These are phyloP conservation scores for Phyllostomus hastatus DNA, from an alignment of 2,113 vertebrate genomes.

Conservation along the genomic window DNA sequence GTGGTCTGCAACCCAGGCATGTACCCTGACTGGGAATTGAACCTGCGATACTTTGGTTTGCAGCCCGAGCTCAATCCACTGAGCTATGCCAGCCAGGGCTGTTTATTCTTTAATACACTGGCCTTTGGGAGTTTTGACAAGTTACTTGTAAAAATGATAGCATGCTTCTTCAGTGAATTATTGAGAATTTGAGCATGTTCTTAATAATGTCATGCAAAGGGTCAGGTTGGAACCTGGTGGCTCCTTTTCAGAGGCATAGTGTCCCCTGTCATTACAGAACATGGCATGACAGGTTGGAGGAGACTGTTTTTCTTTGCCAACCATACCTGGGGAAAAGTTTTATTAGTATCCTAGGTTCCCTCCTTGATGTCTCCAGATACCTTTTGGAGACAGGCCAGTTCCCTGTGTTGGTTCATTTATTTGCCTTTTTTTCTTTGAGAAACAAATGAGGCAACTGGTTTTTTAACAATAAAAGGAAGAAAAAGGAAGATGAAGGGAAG, in stretches of 20 bases:
- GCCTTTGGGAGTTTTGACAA: not conserved
- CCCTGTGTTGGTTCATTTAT: not conserved
- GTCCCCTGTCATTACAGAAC: not conserved
- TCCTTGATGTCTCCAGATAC: not conserved
- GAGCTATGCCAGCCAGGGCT: too few relatives aligned
- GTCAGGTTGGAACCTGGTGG: not conserved
- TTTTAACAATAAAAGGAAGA: too few relatives aligned
- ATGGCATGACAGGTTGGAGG: not conserved
- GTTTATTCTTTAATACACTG: not conserved
- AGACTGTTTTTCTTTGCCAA: not conserved
- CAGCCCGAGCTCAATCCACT: too few relatives aligned
- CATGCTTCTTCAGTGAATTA: not conserved
- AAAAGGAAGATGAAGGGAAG: too few relatives aligned
- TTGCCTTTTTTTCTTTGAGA: not conserved
- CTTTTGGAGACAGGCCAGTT: not conserved
- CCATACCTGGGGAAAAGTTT: not conserved
- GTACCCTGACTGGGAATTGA: too few relatives aligned
- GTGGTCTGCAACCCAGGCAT: too few relatives aligned
- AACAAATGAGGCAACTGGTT: not conserved
- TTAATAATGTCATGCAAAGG: not conserved
- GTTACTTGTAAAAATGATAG: not conserved
- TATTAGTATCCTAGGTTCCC: not conserved
- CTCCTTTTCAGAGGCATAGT: not conserved
- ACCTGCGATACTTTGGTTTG: too few relatives aligned
- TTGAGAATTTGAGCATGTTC: not conserved